Evolutionary conservation across 2,888 invertebrate species (phyloP).

Genomic region (Phasia obesa): DNA sequence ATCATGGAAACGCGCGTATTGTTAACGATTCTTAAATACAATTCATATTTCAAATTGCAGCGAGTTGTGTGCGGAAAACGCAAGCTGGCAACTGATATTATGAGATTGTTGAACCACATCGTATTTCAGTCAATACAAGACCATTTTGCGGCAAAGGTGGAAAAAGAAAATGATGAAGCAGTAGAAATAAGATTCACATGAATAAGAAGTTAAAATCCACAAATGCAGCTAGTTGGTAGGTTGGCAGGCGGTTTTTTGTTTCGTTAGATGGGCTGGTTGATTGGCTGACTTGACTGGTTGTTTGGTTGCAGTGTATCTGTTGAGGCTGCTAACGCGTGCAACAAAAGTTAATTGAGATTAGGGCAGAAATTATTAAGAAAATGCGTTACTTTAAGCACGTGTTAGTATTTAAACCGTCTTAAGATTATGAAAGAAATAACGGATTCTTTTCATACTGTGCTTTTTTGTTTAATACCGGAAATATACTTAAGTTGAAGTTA

Average conservation of each 20-base stretch:
- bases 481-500: constrained; percentile 23
- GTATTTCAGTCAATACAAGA: not conserved
- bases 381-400: constrained; percentile 69
- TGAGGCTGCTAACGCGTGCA: constrained; percentile 51
- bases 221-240: constrained; percentile 15
- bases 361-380: constrained; percentile 48
- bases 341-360: constrained; percentile 55
- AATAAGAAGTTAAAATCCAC: constrained; percentile 9
- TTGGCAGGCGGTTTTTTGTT: constrained; percentile 56
- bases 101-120: constrained; percentile 49
- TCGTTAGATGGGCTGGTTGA: constrained; percentile 8
- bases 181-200: constrained; percentile 41
- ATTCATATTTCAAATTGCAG: constrained; percentile 64
- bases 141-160: constrained; percentile 29
- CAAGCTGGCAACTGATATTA: constrained; percentile 33
- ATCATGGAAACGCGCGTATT: constrained; percentile 58
- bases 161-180: constrained; percentile 27
- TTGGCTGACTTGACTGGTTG: constrained; percentile 8
- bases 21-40: constrained; percentile 63
- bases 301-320: constrained; percentile 9
- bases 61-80: constrained; percentile 17
- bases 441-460: constrained; percentile 19
- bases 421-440: constrained; percentile 41
- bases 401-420: constrained; percentile 42
- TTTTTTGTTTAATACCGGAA: constrained; percentile 38